A percentile compares a stretch with the other conserved stretches of the same genome.
Conservation (phyloP, 2,888 invertebrate genomes). For the Cheilosia variabilis region DNA sequence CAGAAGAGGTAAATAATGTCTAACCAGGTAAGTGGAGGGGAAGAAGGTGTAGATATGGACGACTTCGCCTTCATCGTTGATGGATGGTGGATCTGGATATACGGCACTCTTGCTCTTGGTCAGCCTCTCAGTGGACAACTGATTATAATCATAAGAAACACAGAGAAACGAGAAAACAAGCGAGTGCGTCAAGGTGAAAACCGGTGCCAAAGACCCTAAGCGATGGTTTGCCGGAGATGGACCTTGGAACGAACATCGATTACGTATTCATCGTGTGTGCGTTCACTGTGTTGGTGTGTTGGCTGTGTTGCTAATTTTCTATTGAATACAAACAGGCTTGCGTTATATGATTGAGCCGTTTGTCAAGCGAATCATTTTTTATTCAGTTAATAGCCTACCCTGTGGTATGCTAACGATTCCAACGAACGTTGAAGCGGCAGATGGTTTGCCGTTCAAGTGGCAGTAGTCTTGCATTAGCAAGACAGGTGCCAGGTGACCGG, state of each 20-base stretch:
- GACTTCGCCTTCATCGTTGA: conserved; percentile 30
- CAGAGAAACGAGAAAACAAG: conserved; percentile 9
- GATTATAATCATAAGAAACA: conserved; percentile 41
- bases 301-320: conserved; percentile 24
- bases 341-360: conserved; percentile 61
- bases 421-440: conserved; percentile 26
- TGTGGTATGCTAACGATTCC: conserved; percentile 34
- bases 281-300: neutral
- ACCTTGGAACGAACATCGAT: conserved; percentile 30
- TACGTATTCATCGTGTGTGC: conserved; percentile 50
- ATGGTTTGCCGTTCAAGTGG: neutral
- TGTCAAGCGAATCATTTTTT: conserved; percentile 50
- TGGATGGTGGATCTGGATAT: conserved; percentile 31
- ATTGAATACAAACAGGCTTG: neutral
- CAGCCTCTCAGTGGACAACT: conserved; percentile 22
- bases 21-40: conserved; percentile 18
- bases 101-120: conserved; percentile 7
- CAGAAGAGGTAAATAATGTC: conserved; percentile 31
- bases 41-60: conserved; percentile 25
- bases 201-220: conserved; percentile 64
- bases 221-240: conserved; percentile 7
- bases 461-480: neutral
- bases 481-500: conserved; percentile 5
- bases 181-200: conserved; percentile 58
- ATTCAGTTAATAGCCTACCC: conserved; percentile 41